Conservation (phyloP, 2,888 invertebrate species). For the Rhorus exstirpatorius region DNA sequence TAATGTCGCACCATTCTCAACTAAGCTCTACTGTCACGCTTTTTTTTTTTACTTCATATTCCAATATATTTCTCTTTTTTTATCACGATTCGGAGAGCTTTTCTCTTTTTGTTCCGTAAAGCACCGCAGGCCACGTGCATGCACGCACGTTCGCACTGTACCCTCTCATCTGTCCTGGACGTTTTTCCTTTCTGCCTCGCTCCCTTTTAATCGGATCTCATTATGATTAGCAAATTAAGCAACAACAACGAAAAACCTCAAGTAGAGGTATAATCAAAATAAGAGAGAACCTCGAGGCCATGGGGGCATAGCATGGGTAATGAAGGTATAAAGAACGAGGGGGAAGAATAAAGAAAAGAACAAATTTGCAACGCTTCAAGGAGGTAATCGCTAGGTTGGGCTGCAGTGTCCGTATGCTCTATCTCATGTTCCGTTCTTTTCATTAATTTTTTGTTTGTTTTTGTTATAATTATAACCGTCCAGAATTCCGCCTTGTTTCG, state of each 20-base stretch:
- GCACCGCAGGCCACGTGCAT: too few relatives aligned
- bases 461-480: too few relatives aligned
- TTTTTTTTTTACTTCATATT: constrained; percentile 16
- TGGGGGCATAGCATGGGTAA: constrained; percentile 24
- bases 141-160: too few relatives aligned
- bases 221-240: constrained; percentile 26
- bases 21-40: constrained; percentile 6
- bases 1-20: not conserved
- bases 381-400: constrained; percentile 7
- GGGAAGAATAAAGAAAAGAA: not conserved
- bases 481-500: too few relatives aligned
- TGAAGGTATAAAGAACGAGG: constrained; percentile 14
- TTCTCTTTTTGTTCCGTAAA: constrained; percentile 3
- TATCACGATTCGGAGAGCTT: constrained; percentile 16
- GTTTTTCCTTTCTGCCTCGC: constrained; percentile 19
- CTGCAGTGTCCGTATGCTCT: not conserved
- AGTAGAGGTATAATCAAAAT: constrained; percentile 35
- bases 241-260: constrained; percentile 19
- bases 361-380: too few relatives aligned
- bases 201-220: constrained; percentile 38
- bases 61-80: constrained; percentile 28
- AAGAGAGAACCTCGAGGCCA: constrained; percentile 14
- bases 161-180: not conserved
- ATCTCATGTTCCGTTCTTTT: not conserved
- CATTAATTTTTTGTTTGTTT: not conserved